These are phyloP conservation scores for Tigriopus japonicus DNA, from an alignment of 1,140 invertebrate genomes.

Conservation along the genomic window DNA sequence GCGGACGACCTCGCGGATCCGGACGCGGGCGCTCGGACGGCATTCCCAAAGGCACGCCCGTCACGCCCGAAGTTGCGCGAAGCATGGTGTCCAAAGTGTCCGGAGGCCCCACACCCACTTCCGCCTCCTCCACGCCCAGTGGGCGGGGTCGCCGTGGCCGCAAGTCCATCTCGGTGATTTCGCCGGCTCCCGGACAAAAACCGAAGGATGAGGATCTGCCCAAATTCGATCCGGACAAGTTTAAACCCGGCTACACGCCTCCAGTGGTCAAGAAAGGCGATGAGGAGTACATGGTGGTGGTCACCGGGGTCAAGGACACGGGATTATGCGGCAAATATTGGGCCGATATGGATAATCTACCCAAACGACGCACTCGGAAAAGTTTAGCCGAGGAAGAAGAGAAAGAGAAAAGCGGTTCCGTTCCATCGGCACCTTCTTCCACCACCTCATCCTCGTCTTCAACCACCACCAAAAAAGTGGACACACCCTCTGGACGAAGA, in stretches of 20 bases:
- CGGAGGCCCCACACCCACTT: neutral
- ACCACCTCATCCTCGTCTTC: neutral
- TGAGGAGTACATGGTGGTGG: constrained; percentile 8
- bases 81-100: neutral
- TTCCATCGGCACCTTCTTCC: neutral
- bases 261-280: constrained; percentile 13
- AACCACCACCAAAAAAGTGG: neutral
- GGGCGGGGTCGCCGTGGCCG: neutral
- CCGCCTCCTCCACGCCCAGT: neutral
- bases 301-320: constrained; percentile 12
- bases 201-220: constrained; percentile 5
- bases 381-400: neutral
- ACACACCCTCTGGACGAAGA: neutral
- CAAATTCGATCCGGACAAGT: constrained; percentile 11
- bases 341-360: constrained; percentile 7
- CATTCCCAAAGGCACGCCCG: neutral
- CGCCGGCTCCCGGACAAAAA: neutral
- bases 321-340: constrained; percentile 14
- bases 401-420: neutral
- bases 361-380: neutral
- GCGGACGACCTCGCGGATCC: neutral
- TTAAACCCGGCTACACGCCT: constrained; percentile 7
- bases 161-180: neutral
- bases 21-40: neutral
- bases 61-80: neutral